These are phyloP conservation scores for Diadophis punctatus DNA, from an alignment of 2,113 vertebrate genomes.

Conservation along the genomic window DNA sequence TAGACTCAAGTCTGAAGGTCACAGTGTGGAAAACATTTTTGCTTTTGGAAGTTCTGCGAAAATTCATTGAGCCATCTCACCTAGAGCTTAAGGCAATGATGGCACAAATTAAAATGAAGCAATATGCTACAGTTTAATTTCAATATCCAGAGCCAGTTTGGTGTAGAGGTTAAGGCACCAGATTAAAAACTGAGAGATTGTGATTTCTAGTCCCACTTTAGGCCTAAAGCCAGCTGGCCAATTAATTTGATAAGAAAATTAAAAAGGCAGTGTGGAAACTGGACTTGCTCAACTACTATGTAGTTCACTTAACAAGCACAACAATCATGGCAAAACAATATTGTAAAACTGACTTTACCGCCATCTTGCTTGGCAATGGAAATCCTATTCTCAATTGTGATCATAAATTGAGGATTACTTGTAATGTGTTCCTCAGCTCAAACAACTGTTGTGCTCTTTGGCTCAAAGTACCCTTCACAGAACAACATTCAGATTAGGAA, in stretches of 20 bases:
- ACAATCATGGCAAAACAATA: not conserved
- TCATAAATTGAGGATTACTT: not conserved
- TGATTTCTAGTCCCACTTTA: not conserved
- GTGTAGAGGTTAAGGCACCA: not conserved
- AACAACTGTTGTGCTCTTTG: not conserved
- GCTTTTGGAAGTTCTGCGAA: not conserved
- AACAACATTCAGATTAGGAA: not conserved
- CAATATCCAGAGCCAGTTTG: not conserved
- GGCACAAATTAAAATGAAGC: not conserved
- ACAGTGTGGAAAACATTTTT: not conserved
- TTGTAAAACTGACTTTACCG: not conserved
- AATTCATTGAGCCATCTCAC: slow-evolving; percentile 1
- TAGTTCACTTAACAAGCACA: not conserved
- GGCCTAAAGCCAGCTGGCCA: not conserved
- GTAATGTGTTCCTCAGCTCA: not conserved
- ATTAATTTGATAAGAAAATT: not conserved
- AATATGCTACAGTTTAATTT: not conserved
- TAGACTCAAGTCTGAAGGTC: not conserved
- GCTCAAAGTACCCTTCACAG: not conserved
- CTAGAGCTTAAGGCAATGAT: not conserved
- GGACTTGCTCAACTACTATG: not conserved
- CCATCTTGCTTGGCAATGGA: not conserved
- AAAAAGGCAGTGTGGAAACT: not conserved
- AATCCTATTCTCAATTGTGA: not conserved
- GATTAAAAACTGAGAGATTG: not conserved